These are phyloP conservation scores for Agonopterix heracliana DNA, from an alignment of 2,888 invertebrate genomes.

Conservation along the genomic window DNA sequence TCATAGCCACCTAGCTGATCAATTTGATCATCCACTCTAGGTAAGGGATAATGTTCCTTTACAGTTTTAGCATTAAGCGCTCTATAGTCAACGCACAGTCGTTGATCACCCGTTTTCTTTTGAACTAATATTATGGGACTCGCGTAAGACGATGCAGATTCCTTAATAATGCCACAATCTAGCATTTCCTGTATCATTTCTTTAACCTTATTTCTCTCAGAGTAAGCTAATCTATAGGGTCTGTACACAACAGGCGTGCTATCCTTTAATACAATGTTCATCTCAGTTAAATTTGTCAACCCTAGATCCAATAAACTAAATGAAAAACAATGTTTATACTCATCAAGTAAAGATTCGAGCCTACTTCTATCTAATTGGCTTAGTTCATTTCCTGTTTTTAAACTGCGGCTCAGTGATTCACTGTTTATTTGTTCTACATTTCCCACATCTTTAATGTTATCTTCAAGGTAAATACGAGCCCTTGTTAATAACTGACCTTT, in stretches of 20 bases:
- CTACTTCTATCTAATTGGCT: neutral
- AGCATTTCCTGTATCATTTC: conserved; percentile 1
- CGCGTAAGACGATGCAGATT: conserved; percentile 20
- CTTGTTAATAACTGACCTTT: conserved; percentile 2
- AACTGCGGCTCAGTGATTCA: neutral
- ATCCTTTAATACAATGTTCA: neutral
- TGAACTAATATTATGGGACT: conserved; percentile 25
- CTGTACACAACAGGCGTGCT: neutral
- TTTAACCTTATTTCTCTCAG: conserved; percentile 20
- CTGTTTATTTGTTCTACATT: neutral
- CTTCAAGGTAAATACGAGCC: neutral
- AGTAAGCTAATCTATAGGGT: conserved; percentile 22
- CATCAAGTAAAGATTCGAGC: conserved; percentile 1
- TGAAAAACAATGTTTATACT: conserved; percentile 7
- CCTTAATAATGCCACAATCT: conserved; percentile 9
- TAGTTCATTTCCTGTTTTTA: neutral
- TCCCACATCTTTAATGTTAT: neutral
- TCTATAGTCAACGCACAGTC: conserved; percentile 5
- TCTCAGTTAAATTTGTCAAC: conserved; percentile 8
- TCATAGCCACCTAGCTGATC: conserved; percentile 1
- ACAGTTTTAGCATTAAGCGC: conserved; percentile 3
- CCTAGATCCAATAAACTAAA: conserved; percentile 5
- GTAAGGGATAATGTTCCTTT: conserved; percentile 8
- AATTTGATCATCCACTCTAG: conserved; percentile 6
- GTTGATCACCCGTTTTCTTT: conserved; percentile 15